phyloP scores from a whole-genome alignment of 2,797 vertebrate species.

The Neosilurus mollespiculum region DNA sequence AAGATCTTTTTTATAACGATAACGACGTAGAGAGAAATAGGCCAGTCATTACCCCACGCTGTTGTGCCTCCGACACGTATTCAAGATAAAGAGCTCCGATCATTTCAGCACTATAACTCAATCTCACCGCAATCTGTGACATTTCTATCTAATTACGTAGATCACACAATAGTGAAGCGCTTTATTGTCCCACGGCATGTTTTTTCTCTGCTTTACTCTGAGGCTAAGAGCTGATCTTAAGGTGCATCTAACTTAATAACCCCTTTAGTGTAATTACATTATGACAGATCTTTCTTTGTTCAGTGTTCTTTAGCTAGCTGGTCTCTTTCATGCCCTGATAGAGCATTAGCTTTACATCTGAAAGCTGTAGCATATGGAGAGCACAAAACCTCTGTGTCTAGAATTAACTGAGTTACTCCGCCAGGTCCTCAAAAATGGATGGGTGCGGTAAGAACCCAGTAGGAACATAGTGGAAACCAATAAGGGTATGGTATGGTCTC shows the following conservation, averaged over 20 bases:
- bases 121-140: background rate
- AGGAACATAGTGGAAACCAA: too few relatives aligned
- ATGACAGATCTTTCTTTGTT: conserved; percentile 21
- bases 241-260: conserved; percentile 16
- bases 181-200: background rate
- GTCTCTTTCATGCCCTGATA: conserved; percentile 3
- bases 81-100: background rate
- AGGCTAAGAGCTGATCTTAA: background rate
- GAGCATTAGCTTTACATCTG: background rate
- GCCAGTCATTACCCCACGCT: background rate
- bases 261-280: conserved; percentile 45
- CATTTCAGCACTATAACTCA: background rate
- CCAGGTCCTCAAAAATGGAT: too few relatives aligned
- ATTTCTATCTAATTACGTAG: conserved; percentile 7
- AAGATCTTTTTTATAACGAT: background rate
- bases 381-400: background rate
- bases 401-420: background rate
- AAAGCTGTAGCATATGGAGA: background rate
- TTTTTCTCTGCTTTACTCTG: background rate
- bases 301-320: background rate
- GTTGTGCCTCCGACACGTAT: background rate
- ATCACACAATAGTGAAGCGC: background rate
- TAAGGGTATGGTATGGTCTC: too few relatives aligned
- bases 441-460: too few relatives aligned
- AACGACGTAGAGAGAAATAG: background rate